Base-by-base conservation (phyloP, 2,113 vertebrate species). In the Gulo gulo region DNA sequence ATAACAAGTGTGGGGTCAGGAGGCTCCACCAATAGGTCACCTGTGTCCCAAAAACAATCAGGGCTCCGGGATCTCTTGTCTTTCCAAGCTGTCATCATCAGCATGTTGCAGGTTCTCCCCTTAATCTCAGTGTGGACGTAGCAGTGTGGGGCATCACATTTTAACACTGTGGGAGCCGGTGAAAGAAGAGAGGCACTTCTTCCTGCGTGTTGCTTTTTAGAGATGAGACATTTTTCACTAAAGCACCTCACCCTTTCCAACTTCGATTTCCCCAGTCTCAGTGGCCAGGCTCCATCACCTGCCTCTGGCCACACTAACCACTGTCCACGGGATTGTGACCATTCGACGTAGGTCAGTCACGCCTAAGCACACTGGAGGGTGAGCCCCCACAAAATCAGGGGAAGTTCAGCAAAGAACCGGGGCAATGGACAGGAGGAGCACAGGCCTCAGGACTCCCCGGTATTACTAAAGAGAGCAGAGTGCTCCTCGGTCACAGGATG, bases 61-160 rank as follows among this genome's bases (percentile, higher is more conserved):
- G 39, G 84, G 39, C 23, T 14, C n/a, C 34, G 9, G 29, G 61
- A 3, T 45, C 47, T 39, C 84, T 29, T 29, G 4, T 80, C 65
- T 50, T 76, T 26, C 15, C 26, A n/a, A 6, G 63, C 47, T 59
- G 8, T 42, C 50, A 0, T 36, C 55, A 23, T 34, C 23, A 45
- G 42, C 47, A 16, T 9, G n/a, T n/a, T 5, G 6, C 14, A 23
- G 50, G 12, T 71, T 74, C n/a, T 67, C 57, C 59, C n/a, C 21
- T 79, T 5, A 0, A 2, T 29, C 29, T 42, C 57, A 13, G 6
- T n/a, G 21, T 45, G 9, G 26, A 26, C 26, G 16, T 13, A 10
- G 76, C 34, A 11, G 86, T 5, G 24, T 87, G 6, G 18, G 50
- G 21, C 42, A 14, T 42, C 20, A 7, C 15, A 16, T 36, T 42